Percentiles rank a stretch among this genome's conserved stretches.
Evolutionary conservation across 2,113 vertebrate genomes (phyloP).

Genomic region (Coryphaenoides rupestris): DNA sequence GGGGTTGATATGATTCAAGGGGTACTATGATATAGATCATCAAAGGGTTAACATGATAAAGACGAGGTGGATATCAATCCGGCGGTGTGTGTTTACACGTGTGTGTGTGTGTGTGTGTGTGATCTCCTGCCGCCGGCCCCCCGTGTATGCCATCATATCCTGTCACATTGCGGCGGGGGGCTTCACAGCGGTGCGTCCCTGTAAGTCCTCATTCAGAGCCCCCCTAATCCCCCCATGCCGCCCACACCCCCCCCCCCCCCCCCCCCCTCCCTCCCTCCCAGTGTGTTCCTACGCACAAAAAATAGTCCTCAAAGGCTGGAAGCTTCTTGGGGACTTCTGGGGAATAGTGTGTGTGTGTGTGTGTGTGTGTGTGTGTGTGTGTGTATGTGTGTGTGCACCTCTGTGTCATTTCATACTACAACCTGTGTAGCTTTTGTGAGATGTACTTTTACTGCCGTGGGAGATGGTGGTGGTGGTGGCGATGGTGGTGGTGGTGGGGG

Average conservation of each 20-base stretch:
- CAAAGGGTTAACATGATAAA: too few species aligned
- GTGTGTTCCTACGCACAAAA: slow-evolving; percentile 37
- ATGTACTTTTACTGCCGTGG: too few species aligned
- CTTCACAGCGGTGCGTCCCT: slow-evolving; percentile 48
- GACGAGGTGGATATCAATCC: neutral
- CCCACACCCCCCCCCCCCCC: slow-evolving; percentile 29
- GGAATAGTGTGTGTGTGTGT: slow-evolving; percentile 28
- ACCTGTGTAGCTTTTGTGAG: slow-evolving; percentile 14
- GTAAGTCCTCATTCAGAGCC: slow-evolving; percentile 54
- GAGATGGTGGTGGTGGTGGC: slow-evolving; percentile 16
- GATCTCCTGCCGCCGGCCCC: too few species aligned
- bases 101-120: too few species aligned
- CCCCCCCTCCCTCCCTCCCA: slow-evolving; percentile 21
- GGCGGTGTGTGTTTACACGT: neutral
- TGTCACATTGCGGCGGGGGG: slow-evolving; percentile 53
- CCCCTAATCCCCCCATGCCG: slow-evolving; percentile 57
- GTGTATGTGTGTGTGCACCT: neutral
- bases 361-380: slow-evolving; percentile 35
- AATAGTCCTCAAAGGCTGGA: slow-evolving; percentile 49
- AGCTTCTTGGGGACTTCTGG: slow-evolving; percentile 43
- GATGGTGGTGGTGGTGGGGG: slow-evolving; percentile 22
- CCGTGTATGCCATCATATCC: slow-evolving; percentile 40
- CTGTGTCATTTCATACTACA: neutral
- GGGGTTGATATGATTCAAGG: too few species aligned
- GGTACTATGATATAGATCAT: too few species aligned